Percentiles rank a stretch among this genome's conserved stretches.
Evolutionary conservation across 1,140 invertebrate species (phyloP).

Genomic region (Nephila pilipes): DNA sequence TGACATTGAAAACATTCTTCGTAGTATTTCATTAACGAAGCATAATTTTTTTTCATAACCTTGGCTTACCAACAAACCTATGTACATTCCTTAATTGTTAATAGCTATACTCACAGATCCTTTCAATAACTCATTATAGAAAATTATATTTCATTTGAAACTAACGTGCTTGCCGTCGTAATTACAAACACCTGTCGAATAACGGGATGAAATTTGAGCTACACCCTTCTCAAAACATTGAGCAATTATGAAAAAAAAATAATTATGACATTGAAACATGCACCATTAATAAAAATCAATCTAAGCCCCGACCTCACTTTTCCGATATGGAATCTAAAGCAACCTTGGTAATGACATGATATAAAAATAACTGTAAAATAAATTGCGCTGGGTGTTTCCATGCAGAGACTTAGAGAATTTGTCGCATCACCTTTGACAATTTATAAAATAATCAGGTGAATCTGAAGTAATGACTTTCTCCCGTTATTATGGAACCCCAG

Average conservation of each 20-base stretch:
- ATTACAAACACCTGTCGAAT: slow-evolving; percentile 2
- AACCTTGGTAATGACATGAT: not conserved
- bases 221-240: not conserved
- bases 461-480: not conserved
- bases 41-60: slow-evolving; percentile 19
- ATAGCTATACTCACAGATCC: not conserved
- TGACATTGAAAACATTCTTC: slow-evolving; percentile 28
- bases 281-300: not conserved
- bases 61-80: slow-evolving; percentile 10
- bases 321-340: not conserved
- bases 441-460: not conserved
- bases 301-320: not conserved
- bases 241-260: not conserved
- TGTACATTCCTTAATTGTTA: not conserved
- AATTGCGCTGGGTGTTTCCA: not conserved
- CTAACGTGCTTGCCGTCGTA: not conserved
- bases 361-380: not conserved
- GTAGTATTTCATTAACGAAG: slow-evolving; percentile 13
- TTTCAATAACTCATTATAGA: not conserved
- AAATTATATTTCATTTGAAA: not conserved
- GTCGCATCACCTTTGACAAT: not conserved
- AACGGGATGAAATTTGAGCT: not conserved
- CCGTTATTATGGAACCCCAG: not conserved
- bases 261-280: not conserved
- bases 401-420: not conserved